Evolutionary conservation across 2,797 vertebrate genomes (phyloP), one percentile per base, ranked within the genome.

Genomic region (Harpagifer antarcticus): DNA sequence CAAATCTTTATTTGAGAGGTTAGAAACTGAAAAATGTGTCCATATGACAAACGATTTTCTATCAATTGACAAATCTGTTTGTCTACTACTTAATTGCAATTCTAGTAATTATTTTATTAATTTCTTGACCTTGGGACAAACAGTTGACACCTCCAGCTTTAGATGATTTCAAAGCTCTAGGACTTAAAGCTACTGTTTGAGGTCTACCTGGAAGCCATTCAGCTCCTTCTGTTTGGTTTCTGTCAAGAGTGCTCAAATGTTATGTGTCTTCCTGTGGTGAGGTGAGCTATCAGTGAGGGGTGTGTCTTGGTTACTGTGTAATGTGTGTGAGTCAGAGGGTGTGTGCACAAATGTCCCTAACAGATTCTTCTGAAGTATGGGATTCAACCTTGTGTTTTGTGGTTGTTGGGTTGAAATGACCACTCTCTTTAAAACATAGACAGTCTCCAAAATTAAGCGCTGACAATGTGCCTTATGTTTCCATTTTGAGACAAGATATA

Each of bases 321-420:
- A 27, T 0, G 1, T 7, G 44, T 10, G n/a, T 52, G 66, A 77
- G 56, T 74, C 61, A 73, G 52, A 76, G 62, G 47, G 61, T 47
- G 67, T 60, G 62, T 74, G 50, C 15, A 37, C 42, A 43, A 23
- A 57, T 43, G 16, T 44, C 27, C 40, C 43, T 10, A 3, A 44
- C 20, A 8, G 56, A 19, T 13, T 49, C 31, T 49, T 44, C 23
- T 60, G 2, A n/a, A 5, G 14, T 42, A 8, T 14, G n/a, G 3
- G 5, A 20, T 8, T 4, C 17, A 5, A 33, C 2, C 11, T 16
- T 40, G 10, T 37, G 47, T 16, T 33, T 56, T 42, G n/a, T 23
- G 2, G 10, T 23, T 57, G 33, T 37, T 37, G 33, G 6, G 33
- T 37, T 37, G 7, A 37, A 37, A 37, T 37, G 0, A 7, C 8